Conservation (phyloP, 1,140 invertebrate genomes). For the Neodiprion virginianus region DNA sequence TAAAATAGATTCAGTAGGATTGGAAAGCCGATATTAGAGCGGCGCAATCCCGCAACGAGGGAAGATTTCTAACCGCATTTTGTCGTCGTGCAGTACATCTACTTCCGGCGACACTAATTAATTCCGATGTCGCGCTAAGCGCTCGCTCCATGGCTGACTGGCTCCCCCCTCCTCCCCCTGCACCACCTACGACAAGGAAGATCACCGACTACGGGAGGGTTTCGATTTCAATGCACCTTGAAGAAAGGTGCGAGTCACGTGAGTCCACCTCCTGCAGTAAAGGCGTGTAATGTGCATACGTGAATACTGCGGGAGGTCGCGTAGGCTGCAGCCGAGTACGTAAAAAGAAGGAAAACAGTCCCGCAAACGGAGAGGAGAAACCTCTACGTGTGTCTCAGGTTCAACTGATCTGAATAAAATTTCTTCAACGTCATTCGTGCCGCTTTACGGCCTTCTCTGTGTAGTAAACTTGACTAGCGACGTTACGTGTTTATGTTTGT, state of each 20-base stretch:
- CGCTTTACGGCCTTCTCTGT: no score
- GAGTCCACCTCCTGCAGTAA: not conserved
- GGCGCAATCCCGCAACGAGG: not conserved
- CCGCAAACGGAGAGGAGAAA: no score
- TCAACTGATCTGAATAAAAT: no score
- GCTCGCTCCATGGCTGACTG: not conserved
- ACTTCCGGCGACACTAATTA: constrained; percentile 7
- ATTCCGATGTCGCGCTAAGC: not conserved
- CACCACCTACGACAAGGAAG: not conserved
- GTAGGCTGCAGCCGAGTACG: no score
- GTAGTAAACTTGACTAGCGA: no score
- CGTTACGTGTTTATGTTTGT: no score
- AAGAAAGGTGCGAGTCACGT: not conserved
- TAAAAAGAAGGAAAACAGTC: no score
- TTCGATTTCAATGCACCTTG: not conserved
- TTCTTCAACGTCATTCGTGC: no score
- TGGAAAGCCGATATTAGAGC: not conserved
- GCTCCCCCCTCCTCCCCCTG: not conserved
- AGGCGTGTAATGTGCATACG: not conserved
- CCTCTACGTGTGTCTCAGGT: no score
- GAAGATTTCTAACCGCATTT: constrained; percentile 4
- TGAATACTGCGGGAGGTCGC: no score
- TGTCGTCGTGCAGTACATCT: not conserved
- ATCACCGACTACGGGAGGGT: not conserved
- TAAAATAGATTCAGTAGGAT: not conserved